Percentiles rank a stretch among this genome's conserved stretches.
These are phyloP conservation scores for Nothocercus nigrocapillus DNA, from an alignment of 2,113 vertebrate species.

Conservation along the genomic window DNA sequence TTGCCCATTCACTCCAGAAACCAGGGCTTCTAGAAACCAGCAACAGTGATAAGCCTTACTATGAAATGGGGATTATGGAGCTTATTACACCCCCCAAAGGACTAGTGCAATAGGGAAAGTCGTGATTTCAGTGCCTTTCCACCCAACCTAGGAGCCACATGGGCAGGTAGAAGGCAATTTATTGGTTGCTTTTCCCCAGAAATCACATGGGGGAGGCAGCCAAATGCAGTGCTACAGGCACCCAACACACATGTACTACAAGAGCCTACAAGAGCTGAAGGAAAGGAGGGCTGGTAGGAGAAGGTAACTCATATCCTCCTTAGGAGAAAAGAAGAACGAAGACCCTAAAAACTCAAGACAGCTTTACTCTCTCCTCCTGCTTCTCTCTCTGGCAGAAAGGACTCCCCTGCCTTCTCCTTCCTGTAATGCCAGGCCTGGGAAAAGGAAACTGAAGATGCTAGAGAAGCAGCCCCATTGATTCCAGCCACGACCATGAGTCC, in stretches of 20 bases:
- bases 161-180: background rate
- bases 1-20: background rate
- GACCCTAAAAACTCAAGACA: background rate
- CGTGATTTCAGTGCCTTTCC: background rate
- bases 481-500: background rate
- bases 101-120: background rate
- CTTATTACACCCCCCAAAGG: background rate
- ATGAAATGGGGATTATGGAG: background rate
- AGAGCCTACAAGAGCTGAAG: no score
- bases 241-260: background rate
- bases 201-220: background rate
- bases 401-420: background rate
- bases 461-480: background rate
- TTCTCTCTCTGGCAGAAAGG: background rate
- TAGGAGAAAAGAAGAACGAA: background rate
- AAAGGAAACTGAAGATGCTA: background rate
- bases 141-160: background rate
- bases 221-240: background rate
- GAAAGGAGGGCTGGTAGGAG: background rate
- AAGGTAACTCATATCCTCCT: rapidly evolving
- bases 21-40: background rate
- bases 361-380: background rate
- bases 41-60: background rate
- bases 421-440: background rate
- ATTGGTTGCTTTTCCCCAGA: background rate